phyloP scores from a whole-genome alignment of 2,888 invertebrate species.

The Zaprionus bogoriensis region DNA sequence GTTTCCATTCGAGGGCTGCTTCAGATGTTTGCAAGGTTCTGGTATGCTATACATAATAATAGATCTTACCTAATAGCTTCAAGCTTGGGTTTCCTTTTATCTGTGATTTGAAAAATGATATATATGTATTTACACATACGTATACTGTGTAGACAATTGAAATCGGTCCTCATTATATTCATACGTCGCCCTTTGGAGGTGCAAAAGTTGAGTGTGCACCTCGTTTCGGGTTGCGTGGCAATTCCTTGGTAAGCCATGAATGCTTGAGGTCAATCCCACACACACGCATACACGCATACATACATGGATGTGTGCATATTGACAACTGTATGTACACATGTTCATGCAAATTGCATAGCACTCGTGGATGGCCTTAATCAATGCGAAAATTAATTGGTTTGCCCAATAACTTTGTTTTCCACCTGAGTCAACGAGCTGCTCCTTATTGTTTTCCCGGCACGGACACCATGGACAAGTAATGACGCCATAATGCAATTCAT shows the following conservation, averaged over 20 bases:
- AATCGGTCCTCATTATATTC: background rate
- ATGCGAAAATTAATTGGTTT: conserved; percentile 49
- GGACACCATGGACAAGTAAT: conserved; percentile 30
- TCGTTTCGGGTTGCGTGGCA: too few relatives aligned
- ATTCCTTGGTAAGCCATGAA: background rate
- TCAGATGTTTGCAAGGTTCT: background rate
- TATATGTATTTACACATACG: background rate
- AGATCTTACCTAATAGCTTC: background rate
- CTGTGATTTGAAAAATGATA: background rate
- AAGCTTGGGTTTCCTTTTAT: background rate
- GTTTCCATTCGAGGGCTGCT: background rate
- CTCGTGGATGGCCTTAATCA: conserved; percentile 24
- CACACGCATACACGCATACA: background rate
- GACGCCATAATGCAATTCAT: conserved; percentile 41
- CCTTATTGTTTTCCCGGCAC: background rate
- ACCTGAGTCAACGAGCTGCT: conserved; percentile 16
- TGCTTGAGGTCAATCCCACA: background rate
- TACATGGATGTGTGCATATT: background rate
- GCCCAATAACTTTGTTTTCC: conserved; percentile 25
- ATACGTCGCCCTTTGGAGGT: too few relatives aligned
- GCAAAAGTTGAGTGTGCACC: too few relatives aligned
- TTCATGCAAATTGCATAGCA: conserved; percentile 24
- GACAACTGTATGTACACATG: too few relatives aligned
- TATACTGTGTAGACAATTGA: background rate
- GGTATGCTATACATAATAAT: background rate